Conservation (phyloP, 2,797 vertebrate genomes). For the Etheostoma nigrum region DNA sequence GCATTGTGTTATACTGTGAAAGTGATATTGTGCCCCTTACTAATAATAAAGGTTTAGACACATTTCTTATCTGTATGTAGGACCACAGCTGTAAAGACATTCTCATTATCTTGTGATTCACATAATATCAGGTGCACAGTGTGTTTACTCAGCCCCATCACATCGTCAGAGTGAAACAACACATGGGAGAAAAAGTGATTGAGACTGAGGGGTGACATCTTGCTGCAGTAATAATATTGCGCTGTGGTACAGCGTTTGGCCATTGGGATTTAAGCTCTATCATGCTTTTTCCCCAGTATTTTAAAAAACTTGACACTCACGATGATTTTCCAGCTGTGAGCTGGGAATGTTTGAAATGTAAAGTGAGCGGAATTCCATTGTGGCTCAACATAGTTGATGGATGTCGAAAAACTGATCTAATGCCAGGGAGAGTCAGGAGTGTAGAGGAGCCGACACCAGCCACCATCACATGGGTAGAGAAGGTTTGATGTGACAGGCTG, state of each 20-base stretch:
- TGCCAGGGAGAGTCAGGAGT: constrained; percentile 38
- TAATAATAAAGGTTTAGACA: background rate
- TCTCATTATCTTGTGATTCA: constrained; percentile 35
- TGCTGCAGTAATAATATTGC: constrained; percentile 33
- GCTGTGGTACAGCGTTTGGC: constrained; percentile 11
- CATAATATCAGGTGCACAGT: constrained; percentile 21
- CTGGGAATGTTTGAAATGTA: constrained; percentile 52
- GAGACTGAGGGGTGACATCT: constrained; percentile 45
- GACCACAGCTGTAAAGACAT: background rate
- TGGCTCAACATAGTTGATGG: constrained; percentile 53
- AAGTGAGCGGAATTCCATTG: constrained; percentile 46
- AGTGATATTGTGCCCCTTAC: background rate
- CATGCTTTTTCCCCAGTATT: constrained; percentile 27
- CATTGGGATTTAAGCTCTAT: constrained; percentile 26
- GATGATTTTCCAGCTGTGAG: constrained; percentile 46
- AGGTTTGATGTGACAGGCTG: constrained; percentile 38
- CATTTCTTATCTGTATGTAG: background rate
- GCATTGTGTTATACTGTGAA: background rate
- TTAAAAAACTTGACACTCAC: constrained; percentile 47
- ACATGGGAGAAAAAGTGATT: constrained; percentile 43
- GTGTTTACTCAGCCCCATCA: constrained; percentile 17
- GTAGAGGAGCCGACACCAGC: constrained; percentile 30
- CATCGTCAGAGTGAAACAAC: background rate
- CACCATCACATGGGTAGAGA: constrained; percentile 9
- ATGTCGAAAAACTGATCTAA: constrained; percentile 51